Evolutionary conservation across 2,797 vertebrate species (phyloP).

Genomic region (Rallus crepitans): DNA sequence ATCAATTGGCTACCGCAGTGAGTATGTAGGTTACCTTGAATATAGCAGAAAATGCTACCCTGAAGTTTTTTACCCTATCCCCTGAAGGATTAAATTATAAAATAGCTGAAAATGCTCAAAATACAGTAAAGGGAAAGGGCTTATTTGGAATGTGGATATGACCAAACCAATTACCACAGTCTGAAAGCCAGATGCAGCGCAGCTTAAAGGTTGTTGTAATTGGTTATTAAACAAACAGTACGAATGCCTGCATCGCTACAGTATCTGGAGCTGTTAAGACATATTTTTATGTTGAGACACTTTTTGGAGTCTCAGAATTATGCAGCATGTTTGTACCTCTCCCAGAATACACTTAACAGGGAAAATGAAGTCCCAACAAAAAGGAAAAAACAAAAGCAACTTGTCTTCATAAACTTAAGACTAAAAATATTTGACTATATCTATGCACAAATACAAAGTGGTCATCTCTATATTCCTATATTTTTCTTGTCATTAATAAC

Average conservation of each 20-base stretch:
- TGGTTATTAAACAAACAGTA: neutral
- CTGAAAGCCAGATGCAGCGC: neutral
- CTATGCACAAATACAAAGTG: neutral
- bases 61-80: neutral
- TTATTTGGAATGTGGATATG: neutral
- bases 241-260: neutral
- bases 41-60: neutral
- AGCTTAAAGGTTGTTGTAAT: neutral
- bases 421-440: neutral
- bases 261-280: neutral
- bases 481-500: neutral
- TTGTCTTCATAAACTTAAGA: neutral
- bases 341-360: neutral
- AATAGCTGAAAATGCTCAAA: neutral
- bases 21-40: conserved; percentile 3
- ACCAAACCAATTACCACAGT: neutral
- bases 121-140: neutral
- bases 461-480: neutral
- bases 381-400: neutral
- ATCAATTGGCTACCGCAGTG: neutral
- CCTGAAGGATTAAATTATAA: neutral
- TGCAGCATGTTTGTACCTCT: neutral
- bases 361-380: neutral
- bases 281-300: neutral
- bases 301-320: neutral